These are phyloP conservation scores for Oscheius myriophilus DNA, from an alignment of 2,888 invertebrate species.

Conservation along the genomic window DNA sequence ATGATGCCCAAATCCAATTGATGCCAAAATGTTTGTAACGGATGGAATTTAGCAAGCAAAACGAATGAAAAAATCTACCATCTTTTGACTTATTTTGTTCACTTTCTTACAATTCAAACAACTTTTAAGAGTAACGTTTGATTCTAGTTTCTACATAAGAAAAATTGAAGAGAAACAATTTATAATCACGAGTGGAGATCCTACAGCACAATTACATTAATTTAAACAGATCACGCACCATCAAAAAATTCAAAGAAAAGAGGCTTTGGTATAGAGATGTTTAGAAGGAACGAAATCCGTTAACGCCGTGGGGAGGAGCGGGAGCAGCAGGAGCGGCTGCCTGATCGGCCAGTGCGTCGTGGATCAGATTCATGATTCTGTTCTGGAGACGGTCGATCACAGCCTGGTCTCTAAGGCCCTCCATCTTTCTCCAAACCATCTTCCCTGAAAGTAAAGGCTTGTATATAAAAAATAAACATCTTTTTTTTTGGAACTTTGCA, in stretches of 20 bases:
- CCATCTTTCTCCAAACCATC: conserved; percentile 56
- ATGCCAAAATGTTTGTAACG: not conserved
- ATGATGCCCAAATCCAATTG: no score
- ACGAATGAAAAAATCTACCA: not conserved
- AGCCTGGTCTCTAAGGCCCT: conserved; percentile 41
- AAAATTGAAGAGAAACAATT: not conserved
- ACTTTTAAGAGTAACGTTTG: not conserved
- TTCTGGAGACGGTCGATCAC: conserved; percentile 46
- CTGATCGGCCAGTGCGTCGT: conserved; percentile 38
- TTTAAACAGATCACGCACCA: no score
- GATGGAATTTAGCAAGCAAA: not conserved
- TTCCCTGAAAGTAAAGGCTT: conserved; percentile 33
- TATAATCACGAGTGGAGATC: no score
- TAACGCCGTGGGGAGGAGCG: not conserved
- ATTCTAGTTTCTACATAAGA: not conserved
- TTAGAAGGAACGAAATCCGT: not conserved
- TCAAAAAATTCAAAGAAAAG: no score
- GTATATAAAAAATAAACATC: not conserved
- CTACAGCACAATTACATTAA: no score
- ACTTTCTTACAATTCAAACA: no score
- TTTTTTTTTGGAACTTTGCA: no score
- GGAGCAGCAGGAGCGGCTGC: not conserved
- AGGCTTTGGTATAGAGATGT: no score
- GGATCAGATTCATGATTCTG: conserved; percentile 51
- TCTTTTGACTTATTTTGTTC: not conserved